Conservation (phyloP, 2,888 invertebrate species). For the Odiellus spinosus region DNA sequence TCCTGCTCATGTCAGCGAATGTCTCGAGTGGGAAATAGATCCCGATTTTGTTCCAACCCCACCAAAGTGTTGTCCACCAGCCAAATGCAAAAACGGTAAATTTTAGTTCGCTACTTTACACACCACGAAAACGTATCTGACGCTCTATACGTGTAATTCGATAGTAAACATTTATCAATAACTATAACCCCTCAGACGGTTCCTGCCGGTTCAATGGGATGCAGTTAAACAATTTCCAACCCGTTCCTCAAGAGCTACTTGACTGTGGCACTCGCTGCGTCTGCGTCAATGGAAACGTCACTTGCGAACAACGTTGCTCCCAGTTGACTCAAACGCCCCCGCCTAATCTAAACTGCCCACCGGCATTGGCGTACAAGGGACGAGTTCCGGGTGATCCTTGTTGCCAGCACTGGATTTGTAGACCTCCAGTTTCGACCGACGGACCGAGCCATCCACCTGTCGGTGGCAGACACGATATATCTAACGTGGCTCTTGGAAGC, state of each 20-base stretch:
- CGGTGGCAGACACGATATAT: not conserved
- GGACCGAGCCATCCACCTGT: not conserved
- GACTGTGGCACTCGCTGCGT: conserved; percentile 72
- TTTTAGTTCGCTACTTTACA: not conserved
- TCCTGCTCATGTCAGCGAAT: conserved; percentile 46
- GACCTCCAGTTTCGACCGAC: conserved; percentile 10
- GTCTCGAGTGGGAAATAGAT: conserved; percentile 68
- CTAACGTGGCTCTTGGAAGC: no score
- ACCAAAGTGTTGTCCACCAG: conserved; percentile 23
- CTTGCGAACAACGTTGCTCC: conserved; percentile 65
- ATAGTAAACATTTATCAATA: not conserved
- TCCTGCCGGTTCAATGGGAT: conserved; percentile 58
- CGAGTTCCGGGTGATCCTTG: conserved; percentile 60
- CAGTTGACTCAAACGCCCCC: conserved; percentile 62
- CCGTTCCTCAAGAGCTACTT: conserved; percentile 51
- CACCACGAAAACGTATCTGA: no score
- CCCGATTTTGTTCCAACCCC: conserved; percentile 33
- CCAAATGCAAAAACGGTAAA: conserved; percentile 19
- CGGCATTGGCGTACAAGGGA: conserved; percentile 45
- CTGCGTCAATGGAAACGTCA: conserved; percentile 71
- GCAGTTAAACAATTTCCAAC: conserved; percentile 56
- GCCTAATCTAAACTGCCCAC: conserved; percentile 49
- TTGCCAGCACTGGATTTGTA: conserved; percentile 58
- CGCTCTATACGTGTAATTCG: no score
- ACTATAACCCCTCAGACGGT: conserved; percentile 46